Conservation (phyloP, 2,113 vertebrate genomes). For the Trachemys scripta region DNA sequence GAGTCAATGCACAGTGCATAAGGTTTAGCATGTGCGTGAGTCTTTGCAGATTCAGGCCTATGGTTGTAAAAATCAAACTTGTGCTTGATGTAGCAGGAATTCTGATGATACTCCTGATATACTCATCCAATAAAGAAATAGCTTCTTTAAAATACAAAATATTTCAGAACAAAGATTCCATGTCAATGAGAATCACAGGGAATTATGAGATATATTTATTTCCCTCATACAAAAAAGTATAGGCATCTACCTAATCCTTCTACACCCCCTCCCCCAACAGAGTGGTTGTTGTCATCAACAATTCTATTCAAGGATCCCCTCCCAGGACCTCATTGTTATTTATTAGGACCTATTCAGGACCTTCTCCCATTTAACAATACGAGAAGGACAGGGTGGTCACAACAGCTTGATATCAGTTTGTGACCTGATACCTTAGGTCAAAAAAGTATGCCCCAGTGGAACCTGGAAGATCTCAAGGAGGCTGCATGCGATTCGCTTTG, state of each 20-base stretch:
- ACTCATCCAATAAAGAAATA: background rate
- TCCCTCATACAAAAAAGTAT: background rate
- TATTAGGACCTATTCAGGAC: background rate
- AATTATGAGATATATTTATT: background rate
- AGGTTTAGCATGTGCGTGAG: background rate
- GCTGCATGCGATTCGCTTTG: no score
- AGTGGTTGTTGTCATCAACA: background rate
- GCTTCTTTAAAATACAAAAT: background rate
- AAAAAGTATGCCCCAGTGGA: no score
- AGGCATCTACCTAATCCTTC: background rate
- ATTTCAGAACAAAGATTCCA: background rate
- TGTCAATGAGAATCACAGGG: background rate
- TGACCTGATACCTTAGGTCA: background rate
- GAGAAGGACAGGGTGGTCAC: background rate
- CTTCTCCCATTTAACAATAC: background rate
- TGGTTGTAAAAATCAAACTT: background rate
- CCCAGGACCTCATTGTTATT: background rate
- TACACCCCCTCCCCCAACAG: background rate
- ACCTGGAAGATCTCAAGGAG: background rate
- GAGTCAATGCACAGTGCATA: background rate
- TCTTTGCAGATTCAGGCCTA: background rate
- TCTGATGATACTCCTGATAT: background rate
- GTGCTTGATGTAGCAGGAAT: background rate
- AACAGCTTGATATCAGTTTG: no score
- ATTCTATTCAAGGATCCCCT: background rate